Conservation (phyloP, 1,140 invertebrate genomes). For the Zaprionus davidi region DNA sequence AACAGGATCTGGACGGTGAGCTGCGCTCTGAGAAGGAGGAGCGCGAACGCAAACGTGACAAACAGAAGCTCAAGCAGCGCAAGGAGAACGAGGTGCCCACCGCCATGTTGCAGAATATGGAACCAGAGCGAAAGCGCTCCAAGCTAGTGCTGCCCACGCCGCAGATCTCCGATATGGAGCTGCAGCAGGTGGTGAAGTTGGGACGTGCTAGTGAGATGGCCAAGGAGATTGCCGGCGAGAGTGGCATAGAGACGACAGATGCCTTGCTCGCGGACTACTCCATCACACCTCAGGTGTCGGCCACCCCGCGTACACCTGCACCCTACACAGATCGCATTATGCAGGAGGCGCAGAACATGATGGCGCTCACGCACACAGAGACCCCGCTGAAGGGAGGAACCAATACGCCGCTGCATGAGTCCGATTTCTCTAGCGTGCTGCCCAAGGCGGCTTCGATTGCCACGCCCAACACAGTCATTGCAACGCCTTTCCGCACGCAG, state of each 20-base stretch:
- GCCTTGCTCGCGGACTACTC: constrained; percentile 96
- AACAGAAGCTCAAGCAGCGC: constrained; percentile 95
- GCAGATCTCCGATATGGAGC: constrained; percentile 97
- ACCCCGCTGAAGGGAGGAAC: constrained; percentile 98
- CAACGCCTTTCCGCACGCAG: constrained; percentile 92
- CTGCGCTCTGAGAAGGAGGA: constrained; percentile 95
- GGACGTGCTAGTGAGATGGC: constrained; percentile 97
- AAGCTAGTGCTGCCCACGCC: constrained; percentile 98
- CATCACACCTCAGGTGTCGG: constrained; percentile 90
- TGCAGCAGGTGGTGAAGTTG: constrained; percentile 97
- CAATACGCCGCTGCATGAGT: constrained; percentile 95
- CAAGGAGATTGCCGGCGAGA: constrained; percentile 94
- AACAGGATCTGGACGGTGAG: constrained; percentile 97
- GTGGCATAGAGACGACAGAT: constrained; percentile 92
- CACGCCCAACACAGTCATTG: constrained; percentile 97
- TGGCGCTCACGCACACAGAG: constrained; percentile 98
- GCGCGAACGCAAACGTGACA: constrained; percentile 94
- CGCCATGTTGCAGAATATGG: constrained; percentile 94
- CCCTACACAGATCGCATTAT: constrained; percentile 90
- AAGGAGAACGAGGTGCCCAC: constrained; percentile 98
- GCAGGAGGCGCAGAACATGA: constrained; percentile 99
- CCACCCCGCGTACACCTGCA: constrained; percentile 95
- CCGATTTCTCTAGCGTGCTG: constrained; percentile 93
- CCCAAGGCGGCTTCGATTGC: constrained; percentile 90
- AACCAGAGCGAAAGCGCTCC: constrained; percentile 96